These are phyloP conservation scores for Ooceraea biroi DNA, from an alignment of 1,140 invertebrate species.

Conservation along the genomic window DNA sequence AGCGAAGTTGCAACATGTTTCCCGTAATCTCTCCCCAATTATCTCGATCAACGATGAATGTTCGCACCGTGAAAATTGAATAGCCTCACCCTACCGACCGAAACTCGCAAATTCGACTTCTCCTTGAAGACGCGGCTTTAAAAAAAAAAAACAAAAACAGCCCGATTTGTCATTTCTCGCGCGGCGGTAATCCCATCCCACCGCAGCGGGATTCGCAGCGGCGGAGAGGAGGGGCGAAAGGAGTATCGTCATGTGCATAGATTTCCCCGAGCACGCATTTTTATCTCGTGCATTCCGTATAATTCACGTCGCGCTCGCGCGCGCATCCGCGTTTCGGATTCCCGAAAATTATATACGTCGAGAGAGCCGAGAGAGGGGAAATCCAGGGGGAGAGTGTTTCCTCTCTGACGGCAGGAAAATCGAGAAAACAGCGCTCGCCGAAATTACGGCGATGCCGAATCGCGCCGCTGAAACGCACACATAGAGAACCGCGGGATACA, in stretches of 20 bases:
- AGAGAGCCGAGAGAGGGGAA: constrained; percentile 30
- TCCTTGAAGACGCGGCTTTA: not conserved
- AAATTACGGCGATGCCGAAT: constrained; percentile 51
- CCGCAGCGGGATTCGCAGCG: no score
- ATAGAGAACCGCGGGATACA: constrained; percentile 25
- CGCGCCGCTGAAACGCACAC: constrained; percentile 42
- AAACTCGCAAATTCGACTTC: not conserved
- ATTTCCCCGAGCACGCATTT: not conserved
- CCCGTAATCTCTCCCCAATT: not conserved
- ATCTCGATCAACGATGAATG: not conserved
- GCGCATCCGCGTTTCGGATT: constrained; percentile 25
- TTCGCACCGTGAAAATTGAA: not conserved
- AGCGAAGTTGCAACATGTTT: not conserved
- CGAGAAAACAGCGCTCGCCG: constrained; percentile 48
- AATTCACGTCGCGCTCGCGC: not conserved
- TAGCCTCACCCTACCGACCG: no score
- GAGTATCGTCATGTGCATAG: not conserved
- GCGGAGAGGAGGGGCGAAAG: no score
- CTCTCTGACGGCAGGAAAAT: constrained; percentile 15
- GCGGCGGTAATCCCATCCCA: no score
- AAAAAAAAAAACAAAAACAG: no score
- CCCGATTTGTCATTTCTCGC: no score
- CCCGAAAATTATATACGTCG: constrained; percentile 45
- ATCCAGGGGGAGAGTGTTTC: constrained; percentile 11
- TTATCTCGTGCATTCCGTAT: not conserved